Percentiles rank a stretch among this genome's conserved stretches.
Conservation (phyloP, 1,140 invertebrate genomes). For the Trachelipus rathkii region DNA sequence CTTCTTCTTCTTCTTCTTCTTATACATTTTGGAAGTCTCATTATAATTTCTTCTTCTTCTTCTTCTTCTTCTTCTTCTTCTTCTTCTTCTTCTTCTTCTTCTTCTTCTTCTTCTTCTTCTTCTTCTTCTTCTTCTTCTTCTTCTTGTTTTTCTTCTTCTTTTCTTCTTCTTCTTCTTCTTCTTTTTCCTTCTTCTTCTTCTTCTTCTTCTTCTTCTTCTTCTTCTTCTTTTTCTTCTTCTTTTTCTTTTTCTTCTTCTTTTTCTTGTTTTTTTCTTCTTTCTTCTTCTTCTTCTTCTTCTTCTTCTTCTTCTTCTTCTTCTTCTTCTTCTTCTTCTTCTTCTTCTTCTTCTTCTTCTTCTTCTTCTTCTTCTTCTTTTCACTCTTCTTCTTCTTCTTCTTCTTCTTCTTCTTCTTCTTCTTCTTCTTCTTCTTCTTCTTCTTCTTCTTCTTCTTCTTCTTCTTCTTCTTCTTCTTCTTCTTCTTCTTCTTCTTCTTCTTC, state of each 20-base stretch:
- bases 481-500: constrained; percentile 3
- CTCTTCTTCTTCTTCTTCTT: not conserved
- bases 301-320: not conserved
- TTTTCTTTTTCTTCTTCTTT: not conserved
- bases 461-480: not conserved
- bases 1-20: not conserved
- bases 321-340: not conserved
- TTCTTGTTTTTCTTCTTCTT: no score
- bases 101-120: not conserved
- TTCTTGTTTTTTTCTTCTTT: not conserved
- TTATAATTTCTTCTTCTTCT: constrained; percentile 6
- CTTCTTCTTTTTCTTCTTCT: not conserved
- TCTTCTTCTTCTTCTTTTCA: no score
- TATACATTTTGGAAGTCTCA: no score
- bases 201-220: not conserved
- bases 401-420: not conserved
- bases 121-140: not conserved
- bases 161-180: not conserved
- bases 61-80: no score
- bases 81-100: not conserved
- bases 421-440: not conserved
- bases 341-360: not conserved
- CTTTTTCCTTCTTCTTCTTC: not conserved
- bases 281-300: not conserved
- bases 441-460: not conserved